phyloP scores from a whole-genome alignment of 2,888 invertebrate genomes.

The Ischnura elegans region DNA sequence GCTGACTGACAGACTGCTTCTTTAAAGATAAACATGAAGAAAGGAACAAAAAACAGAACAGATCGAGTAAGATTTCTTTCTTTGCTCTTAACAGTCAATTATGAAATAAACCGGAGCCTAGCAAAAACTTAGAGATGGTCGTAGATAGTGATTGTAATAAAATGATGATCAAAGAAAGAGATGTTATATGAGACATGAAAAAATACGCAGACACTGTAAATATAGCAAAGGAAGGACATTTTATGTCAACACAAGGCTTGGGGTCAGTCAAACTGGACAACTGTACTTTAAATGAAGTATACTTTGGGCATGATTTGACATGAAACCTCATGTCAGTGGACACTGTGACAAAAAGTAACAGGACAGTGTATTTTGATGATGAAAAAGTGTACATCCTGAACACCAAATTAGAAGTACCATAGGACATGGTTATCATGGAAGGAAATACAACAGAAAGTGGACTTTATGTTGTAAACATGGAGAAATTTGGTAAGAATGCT shows the following conservation, averaged over 20 bases:
- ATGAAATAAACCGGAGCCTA: background rate
- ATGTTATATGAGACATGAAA: background rate
- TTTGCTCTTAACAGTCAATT: background rate
- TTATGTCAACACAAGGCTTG: background rate
- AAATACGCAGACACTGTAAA: background rate
- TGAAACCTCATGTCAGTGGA: background rate
- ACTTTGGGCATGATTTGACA: background rate
- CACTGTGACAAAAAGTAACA: background rate
- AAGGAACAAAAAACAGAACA: background rate
- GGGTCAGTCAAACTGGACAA: constrained; percentile 9
- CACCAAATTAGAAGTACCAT: background rate
- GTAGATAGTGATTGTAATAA: background rate
- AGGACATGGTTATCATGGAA: background rate
- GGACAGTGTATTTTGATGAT: background rate
- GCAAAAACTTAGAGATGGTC: background rate
- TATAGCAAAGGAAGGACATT: background rate
- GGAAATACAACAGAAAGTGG: background rate
- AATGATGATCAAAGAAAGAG: constrained; percentile 10
- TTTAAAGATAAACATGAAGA: background rate
- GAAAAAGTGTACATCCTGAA: background rate
- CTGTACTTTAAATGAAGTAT: background rate
- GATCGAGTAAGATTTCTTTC: background rate
- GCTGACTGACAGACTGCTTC: too few species aligned
- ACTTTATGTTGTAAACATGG: background rate
- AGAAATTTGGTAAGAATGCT: background rate